Evolutionary conservation across 2,113 vertebrate genomes (phyloP).

Genomic region (Sprattus sprattus): DNA sequence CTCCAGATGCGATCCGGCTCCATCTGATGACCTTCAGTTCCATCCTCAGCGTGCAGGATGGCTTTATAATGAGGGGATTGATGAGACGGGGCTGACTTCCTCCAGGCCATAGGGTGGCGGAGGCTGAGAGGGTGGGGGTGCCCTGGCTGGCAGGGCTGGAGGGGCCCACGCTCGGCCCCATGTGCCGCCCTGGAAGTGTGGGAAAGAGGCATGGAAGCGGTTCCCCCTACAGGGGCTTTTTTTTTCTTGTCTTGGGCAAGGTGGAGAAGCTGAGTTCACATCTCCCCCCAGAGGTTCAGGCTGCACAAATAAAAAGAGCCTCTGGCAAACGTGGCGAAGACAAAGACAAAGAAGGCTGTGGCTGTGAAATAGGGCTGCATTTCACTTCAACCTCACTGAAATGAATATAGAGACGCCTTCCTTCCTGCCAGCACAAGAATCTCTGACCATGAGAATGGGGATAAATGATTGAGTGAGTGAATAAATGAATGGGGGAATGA

Average conservation of each 20-base stretch:
- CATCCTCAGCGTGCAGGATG: slow-evolving; percentile 55
- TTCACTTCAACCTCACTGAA: not conserved
- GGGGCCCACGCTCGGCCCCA: slow-evolving; percentile 27
- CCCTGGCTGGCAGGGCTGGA: not conserved
- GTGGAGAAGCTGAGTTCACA: slow-evolving; percentile 64
- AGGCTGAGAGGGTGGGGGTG: slow-evolving; percentile 27
- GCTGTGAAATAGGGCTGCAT: not conserved
- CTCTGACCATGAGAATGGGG: not conserved
- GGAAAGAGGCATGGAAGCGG: slow-evolving; percentile 64
- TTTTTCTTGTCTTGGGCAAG: slow-evolving; percentile 65
- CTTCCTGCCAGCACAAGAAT: not conserved
- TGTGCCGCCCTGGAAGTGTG: slow-evolving; percentile 55
- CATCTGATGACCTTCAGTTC: slow-evolving; percentile 73
- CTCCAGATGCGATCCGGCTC: slow-evolving; percentile 39
- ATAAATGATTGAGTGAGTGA: not conserved
- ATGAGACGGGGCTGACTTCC: slow-evolving; percentile 59
- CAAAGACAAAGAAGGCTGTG: not conserved
- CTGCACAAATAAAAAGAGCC: slow-evolving; percentile 36
- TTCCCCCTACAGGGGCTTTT: slow-evolving; percentile 61
- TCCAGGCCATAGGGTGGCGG: slow-evolving; percentile 34
- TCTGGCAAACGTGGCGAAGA: slow-evolving; percentile 35
- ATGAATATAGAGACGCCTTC: not conserved
- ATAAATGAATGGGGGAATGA: not conserved
- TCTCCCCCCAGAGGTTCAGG: slow-evolving; percentile 61
- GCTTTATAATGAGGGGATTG: slow-evolving; percentile 72